These are phyloP conservation scores for Dendrolimus kikuchii DNA, from an alignment of 1,140 invertebrate species.

Conservation along the genomic window DNA sequence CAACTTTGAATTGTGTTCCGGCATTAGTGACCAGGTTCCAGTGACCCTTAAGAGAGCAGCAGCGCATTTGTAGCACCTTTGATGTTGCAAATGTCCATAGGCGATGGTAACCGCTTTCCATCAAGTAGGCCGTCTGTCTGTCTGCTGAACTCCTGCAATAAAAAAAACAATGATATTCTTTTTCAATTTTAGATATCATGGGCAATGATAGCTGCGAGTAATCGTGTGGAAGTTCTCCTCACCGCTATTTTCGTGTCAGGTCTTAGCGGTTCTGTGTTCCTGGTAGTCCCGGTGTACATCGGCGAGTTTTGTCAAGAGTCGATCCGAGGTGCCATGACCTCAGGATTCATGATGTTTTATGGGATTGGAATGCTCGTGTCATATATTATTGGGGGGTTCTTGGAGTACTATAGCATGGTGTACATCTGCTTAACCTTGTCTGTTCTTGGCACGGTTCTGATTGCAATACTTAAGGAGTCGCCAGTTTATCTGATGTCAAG, in stretches of 20 bases:
- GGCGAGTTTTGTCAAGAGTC: slow-evolving; percentile 36
- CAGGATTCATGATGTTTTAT: slow-evolving; percentile 25
- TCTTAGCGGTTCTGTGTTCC: slow-evolving; percentile 7
- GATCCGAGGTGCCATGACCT: slow-evolving; percentile 36
- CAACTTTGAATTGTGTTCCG: no score
- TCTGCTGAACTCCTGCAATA: no score
- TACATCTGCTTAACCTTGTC: slow-evolving; percentile 25
- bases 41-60: no score
- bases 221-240: no score
- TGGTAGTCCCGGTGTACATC: slow-evolving; percentile 29
- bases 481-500: slow-evolving; percentile 35
- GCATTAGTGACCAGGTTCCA: no score
- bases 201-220: no score
- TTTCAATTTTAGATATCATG: no score
- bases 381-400: slow-evolving; percentile 30
- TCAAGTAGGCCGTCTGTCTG: no score
- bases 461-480: slow-evolving; percentile 31
- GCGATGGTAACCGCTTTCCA: no score
- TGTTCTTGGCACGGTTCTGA: slow-evolving; percentile 14
- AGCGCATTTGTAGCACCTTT: no score
- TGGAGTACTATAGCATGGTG: slow-evolving; percentile 27
- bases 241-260: background rate
- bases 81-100: no score
- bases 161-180: no score
- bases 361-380: slow-evolving; percentile 31